A percentile compares a stretch with the other conserved stretches of the same genome.
These are phyloP conservation scores for Oligia latruncula DNA, from an alignment of 2,888 invertebrate genomes.

Conservation along the genomic window DNA sequence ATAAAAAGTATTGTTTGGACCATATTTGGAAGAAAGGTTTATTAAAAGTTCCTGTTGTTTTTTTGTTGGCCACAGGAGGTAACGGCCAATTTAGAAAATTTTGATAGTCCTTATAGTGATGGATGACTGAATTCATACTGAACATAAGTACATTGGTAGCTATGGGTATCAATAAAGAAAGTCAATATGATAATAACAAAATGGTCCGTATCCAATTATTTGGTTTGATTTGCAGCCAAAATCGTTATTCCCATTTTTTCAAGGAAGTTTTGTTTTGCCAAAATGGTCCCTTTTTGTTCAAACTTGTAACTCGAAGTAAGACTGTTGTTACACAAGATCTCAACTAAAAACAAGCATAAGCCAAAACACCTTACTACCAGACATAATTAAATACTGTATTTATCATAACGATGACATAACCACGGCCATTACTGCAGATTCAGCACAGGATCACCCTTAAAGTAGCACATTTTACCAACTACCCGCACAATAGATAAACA, in stretches of 20 bases:
- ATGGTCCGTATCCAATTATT: not conserved
- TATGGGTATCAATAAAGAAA: not conserved
- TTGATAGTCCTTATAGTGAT: not conserved
- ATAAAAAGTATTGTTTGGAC: not conserved
- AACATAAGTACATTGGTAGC: too few species aligned
- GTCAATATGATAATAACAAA: not conserved
- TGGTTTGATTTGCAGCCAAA: not conserved
- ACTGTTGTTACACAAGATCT: not conserved
- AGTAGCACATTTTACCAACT: constrained; percentile 62
- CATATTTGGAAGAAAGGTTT: not conserved
- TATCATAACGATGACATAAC: constrained; percentile 85
- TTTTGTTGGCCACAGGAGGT: not conserved
- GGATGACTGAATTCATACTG: not conserved
- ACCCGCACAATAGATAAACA: not conserved
- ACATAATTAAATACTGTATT: constrained; percentile 84
- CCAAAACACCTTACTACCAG: constrained; percentile 67
- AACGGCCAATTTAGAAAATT: not conserved
- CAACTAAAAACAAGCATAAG: constrained; percentile 30
- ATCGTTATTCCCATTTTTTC: not conserved
- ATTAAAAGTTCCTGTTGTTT: not conserved
- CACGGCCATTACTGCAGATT: constrained; percentile 77
- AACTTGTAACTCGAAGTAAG: constrained; percentile 2
- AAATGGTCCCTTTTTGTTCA: not conserved
- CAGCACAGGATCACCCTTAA: constrained; percentile 78
- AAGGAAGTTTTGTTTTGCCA: not conserved